Percentiles rank a stretch among this genome's conserved stretches.
phyloP scores from a whole-genome alignment of 2,888 invertebrate species.

The Agapostemon virescens region DNA sequence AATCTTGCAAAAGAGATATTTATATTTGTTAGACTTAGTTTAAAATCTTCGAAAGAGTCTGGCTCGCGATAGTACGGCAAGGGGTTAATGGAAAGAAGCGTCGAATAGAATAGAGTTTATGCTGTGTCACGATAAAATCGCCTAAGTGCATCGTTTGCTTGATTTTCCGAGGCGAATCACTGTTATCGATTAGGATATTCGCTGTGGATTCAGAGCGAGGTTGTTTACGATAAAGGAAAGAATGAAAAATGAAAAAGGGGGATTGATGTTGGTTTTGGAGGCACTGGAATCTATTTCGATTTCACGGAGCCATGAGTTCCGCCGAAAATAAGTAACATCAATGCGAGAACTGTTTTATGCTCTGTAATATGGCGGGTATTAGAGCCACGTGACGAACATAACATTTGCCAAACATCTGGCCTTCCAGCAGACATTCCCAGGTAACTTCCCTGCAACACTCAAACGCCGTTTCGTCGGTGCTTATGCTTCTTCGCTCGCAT shows the following conservation, averaged over 20 bases:
- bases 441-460: background rate
- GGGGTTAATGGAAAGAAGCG: no score
- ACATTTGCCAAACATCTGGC: constrained; percentile 28
- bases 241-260: background rate
- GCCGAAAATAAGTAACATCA: background rate
- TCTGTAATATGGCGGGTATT: constrained; percentile 4
- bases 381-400: constrained; percentile 14
- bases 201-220: background rate
- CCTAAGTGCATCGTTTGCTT: background rate
- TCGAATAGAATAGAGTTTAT: no score
- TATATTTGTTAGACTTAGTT: no score
- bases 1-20: no score
- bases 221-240: background rate
- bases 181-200: background rate
- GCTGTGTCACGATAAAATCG: no score
- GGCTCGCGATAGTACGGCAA: no score
- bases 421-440: background rate
- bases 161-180: background rate
- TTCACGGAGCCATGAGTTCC: background rate
- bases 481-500: background rate
- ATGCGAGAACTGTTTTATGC: constrained; percentile 8
- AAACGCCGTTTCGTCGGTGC: background rate
- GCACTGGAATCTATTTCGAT: background rate
- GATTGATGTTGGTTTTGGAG: background rate
- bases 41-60: no score